phyloP scores from a whole-genome alignment of 2,888 invertebrate species.

The Sycophila texana region DNA sequence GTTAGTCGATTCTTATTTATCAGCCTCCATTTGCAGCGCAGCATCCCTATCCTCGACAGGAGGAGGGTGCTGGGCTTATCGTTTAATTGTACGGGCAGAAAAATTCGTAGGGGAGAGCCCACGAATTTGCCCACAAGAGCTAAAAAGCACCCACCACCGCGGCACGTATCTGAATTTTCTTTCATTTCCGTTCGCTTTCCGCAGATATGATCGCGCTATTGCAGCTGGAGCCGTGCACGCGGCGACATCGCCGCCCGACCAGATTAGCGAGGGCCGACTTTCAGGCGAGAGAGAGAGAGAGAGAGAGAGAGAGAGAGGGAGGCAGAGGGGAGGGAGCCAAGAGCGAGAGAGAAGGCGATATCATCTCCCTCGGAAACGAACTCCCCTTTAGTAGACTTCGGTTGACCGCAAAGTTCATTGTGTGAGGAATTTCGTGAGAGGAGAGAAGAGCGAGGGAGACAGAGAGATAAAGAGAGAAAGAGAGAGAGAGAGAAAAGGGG shows the following conservation, averaged over 20 bases:
- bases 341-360: slow-evolving; percentile 30
- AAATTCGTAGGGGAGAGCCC: not conserved
- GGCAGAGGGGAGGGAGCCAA: slow-evolving; percentile 14
- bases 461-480: slow-evolving; percentile 40
- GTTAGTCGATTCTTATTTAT: not conserved
- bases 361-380: slow-evolving; percentile 58
- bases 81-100: slow-evolving; percentile 17
- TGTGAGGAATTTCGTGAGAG: slow-evolving; percentile 51
- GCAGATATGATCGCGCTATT: slow-evolving; percentile 49
- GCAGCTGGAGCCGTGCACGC: slow-evolving; percentile 7
- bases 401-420: slow-evolving; percentile 62
- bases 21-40: not conserved
- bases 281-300: slow-evolving; percentile 2
- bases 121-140: slow-evolving; percentile 11
- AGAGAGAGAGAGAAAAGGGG: slow-evolving; percentile 23
- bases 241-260: slow-evolving; percentile 12
- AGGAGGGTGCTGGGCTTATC: slow-evolving; percentile 10
- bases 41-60: not conserved
- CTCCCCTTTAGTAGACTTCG: slow-evolving; percentile 60
- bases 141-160: slow-evolving; percentile 22
- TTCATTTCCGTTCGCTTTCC: slow-evolving; percentile 53
- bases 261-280: not conserved
- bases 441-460: not conserved
- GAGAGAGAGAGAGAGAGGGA: slow-evolving; percentile 1
- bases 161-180: slow-evolving; percentile 46